phyloP scores from a whole-genome alignment of 1,140 invertebrate genomes.

The Gryllus bimaculatus region DNA sequence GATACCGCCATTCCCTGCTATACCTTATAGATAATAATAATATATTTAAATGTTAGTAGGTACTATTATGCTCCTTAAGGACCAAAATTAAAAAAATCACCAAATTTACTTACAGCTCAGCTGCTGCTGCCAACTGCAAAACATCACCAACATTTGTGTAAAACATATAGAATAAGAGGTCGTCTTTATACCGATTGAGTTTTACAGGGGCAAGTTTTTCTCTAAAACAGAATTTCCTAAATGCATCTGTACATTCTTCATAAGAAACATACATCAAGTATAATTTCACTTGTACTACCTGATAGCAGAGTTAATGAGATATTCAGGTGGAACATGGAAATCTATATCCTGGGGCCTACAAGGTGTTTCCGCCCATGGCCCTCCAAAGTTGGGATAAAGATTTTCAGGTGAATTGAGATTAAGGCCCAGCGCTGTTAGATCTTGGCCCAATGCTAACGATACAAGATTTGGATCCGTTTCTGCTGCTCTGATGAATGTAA shows the following conservation, averaged over 20 bases:
- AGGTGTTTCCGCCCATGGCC: constrained; percentile 94
- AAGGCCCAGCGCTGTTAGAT: constrained; percentile 91
- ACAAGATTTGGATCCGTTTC: constrained; percentile 94
- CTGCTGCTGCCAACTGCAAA: constrained; percentile 90
- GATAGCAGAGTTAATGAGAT: constrained; percentile 88
- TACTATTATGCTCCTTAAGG: too few species aligned
- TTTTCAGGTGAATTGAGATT: constrained; percentile 97
- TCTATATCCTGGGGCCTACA: constrained; percentile 98
- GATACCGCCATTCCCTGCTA: constrained; percentile 96
- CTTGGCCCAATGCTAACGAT: constrained; percentile 89
- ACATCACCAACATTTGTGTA: constrained; percentile 98
- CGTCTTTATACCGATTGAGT: constrained; percentile 94
- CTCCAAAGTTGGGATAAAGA: constrained; percentile 93
- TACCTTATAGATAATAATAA: constrained; percentile 55
- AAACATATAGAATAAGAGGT: constrained; percentile 98
- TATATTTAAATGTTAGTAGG: constrained; percentile 8
- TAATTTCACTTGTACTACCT: constrained; percentile 36
- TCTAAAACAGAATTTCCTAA: constrained; percentile 37
- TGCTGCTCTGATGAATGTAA: constrained; percentile 94
- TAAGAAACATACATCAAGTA: too few species aligned
- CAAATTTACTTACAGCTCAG: constrained; percentile 76
- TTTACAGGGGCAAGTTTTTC: constrained; percentile 92
- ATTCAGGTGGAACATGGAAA: constrained; percentile 96
- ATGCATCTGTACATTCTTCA: too few species aligned
- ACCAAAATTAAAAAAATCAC: background rate